These are phyloP conservation scores for Spodoptera picta DNA, from an alignment of 2,888 invertebrate species.

Conservation along the genomic window DNA sequence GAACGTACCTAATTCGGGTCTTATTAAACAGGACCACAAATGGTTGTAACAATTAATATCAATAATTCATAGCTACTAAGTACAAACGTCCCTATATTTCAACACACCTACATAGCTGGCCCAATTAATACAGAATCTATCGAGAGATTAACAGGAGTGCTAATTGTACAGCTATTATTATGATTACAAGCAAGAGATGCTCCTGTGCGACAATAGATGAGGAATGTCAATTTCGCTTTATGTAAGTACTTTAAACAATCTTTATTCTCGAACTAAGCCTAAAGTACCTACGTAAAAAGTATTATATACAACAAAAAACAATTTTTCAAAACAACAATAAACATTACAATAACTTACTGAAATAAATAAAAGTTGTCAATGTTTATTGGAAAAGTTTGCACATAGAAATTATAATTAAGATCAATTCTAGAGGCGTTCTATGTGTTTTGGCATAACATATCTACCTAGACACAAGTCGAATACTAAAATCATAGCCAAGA, in stretches of 20 bases:
- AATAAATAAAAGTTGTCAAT: too few species aligned
- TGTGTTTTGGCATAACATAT: not conserved
- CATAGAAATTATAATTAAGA: too few species aligned
- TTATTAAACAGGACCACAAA: conserved; percentile 28
- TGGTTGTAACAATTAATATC: conserved; percentile 46
- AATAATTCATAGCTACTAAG: conserved; percentile 39
- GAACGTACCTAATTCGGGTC: conserved; percentile 9
- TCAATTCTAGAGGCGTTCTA: too few species aligned
- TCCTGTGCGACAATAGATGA: conserved; percentile 42
- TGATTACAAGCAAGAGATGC: conserved; percentile 52
- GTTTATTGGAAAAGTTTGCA: too few species aligned
- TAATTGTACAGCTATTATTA: conserved; percentile 53
- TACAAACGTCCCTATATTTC: conserved; percentile 35
- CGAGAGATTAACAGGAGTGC: conserved; percentile 47
- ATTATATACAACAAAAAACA: too few species aligned
- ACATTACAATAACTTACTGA: too few species aligned
- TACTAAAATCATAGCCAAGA: conserved; percentile 22
- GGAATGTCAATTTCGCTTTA: conserved; percentile 8
- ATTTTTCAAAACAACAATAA: too few species aligned
- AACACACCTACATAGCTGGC: conserved; percentile 45
- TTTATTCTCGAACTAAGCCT: too few species aligned
- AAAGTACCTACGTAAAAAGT: too few species aligned
- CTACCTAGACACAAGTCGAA: conserved; percentile 4
- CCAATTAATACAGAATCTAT: conserved; percentile 52
- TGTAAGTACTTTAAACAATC: too few species aligned